These are phyloP conservation scores for Camponotus fellah DNA, from an alignment of 2,888 invertebrate genomes.

Conservation along the genomic window DNA sequence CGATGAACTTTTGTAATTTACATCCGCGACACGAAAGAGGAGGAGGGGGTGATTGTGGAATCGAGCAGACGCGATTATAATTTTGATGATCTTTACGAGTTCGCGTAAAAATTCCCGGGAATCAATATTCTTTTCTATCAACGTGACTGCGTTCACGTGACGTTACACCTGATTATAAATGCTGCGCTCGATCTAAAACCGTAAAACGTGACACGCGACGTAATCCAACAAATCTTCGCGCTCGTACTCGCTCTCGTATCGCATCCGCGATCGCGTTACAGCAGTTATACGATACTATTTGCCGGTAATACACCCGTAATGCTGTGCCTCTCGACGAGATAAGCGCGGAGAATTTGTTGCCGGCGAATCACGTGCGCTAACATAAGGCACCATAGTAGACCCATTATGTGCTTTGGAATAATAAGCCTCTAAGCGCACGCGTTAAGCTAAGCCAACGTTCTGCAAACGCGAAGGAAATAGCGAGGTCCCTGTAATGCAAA, in stretches of 20 bases:
- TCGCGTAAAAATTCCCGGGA: neutral
- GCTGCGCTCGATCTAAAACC: neutral
- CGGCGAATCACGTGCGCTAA: conserved; percentile 47
- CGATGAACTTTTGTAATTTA: conserved; percentile 43
- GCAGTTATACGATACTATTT: conserved; percentile 50
- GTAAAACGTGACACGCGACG: conserved; percentile 32
- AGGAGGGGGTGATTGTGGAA: neutral
- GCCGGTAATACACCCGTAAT: conserved; percentile 42
- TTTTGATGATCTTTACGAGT: conserved; percentile 41
- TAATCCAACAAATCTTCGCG: conserved; percentile 37
- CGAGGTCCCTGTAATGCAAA: neutral
- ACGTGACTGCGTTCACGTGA: neutral
- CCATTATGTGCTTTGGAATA: conserved; percentile 53
- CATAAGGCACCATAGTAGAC: conserved; percentile 11
- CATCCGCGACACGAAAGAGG: conserved; percentile 12
- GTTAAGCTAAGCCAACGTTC: conserved; percentile 11
- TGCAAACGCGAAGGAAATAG: conserved; percentile 17
- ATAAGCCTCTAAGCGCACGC: conserved; percentile 42
- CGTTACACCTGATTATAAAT: neutral
- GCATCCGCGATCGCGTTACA: conserved; percentile 47
- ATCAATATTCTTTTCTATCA: neutral
- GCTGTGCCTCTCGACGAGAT: conserved; percentile 46
- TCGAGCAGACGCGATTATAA: conserved; percentile 26
- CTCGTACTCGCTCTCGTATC: conserved; percentile 21
- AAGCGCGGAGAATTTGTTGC: conserved; percentile 48